phyloP scores from a whole-genome alignment of 2,888 invertebrate genomes.

The Melolontha melolontha region DNA sequence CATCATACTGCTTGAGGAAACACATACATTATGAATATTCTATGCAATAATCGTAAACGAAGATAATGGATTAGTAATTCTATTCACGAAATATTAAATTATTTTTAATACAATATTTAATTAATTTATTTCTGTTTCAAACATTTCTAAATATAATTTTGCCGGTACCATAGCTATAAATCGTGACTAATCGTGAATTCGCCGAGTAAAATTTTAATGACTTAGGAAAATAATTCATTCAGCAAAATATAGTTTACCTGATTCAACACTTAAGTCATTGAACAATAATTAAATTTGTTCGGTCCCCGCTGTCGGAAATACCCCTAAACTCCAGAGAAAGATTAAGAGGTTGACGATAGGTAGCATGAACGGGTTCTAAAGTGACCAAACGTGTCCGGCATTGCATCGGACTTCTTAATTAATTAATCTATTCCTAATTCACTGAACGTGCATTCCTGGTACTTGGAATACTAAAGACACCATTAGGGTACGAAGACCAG shows the following conservation, averaged over 20 bases:
- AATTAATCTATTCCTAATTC: constrained; percentile 51
- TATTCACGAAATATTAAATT: too few species aligned
- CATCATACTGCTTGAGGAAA: too few species aligned
- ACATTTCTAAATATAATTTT: too few species aligned
- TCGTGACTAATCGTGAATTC: too few species aligned
- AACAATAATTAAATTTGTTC: constrained; percentile 39
- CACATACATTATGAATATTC: too few species aligned
- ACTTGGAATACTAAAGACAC: constrained; percentile 40
- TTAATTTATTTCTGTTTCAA: too few species aligned
- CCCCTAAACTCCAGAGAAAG: constrained; percentile 14
- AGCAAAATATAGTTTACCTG: constrained; percentile 12
- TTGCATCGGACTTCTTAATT: constrained; percentile 49
- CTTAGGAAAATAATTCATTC: neutral
- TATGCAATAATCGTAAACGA: too few species aligned
- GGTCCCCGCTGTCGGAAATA: constrained; percentile 3
- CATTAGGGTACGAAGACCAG: constrained; percentile 30
- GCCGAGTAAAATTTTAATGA: too few species aligned
- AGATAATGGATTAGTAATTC: too few species aligned
- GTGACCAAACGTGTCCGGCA: constrained; percentile 54
- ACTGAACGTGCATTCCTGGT: constrained; percentile 36
- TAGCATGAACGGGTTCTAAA: constrained; percentile 51
- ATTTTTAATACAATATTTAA: too few species aligned
- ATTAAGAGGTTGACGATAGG: constrained; percentile 47
- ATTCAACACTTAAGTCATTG: constrained; percentile 26
- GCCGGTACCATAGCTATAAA: too few species aligned